Base-by-base conservation (phyloP, 2,797 vertebrate genomes). In the Cichlasoma orientale region DNA sequence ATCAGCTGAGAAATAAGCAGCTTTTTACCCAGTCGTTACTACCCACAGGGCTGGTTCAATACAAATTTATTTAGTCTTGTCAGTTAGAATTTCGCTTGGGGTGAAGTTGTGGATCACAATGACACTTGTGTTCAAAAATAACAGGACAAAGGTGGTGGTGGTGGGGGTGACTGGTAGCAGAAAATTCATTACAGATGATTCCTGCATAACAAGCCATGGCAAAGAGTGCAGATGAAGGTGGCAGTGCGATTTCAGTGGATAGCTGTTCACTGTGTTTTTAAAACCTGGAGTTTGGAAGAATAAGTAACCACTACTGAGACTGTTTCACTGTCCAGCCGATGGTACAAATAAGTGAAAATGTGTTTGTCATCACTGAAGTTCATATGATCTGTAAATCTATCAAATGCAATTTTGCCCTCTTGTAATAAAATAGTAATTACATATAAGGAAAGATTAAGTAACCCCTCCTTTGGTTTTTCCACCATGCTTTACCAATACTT, bases 41-140 rank as follows among this genome's bases (percentile, higher is more conserved):
- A 73, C 87, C 91, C 80, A 55, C 74, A 56, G 91, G 89, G 87
- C 80, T 36, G 71, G 83, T 86, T 93, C 91, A 85, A 90, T 91
- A 92, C 88, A 84, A 84, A 89, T 92, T 82, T 74, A 91, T 92
- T 90, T 88, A 80, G 75, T 86, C 74, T 82, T 82, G 82, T 88
- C 88, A 80, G 88, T 92, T 83, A 68, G 82, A 88, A 55, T 77
- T 84, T 63, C 75, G 87, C 89, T 82, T 2, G 5, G 47, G 89
- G 88, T 79, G 50, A 68, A 70, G 38, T 27, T 76, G 84, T 88
- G 83, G 73, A 89, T 85, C 88, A 85, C 50, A 79, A 56, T 59
- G 79, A 86, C 83, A 77, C 81, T 58, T 74, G 23, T 31, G 75
- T 29, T 75, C 0, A 16, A 72, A 82, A 88, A 87, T 74, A 85